Percentiles rank a stretch among this genome's conserved stretches.
phyloP scores from a whole-genome alignment of 92 coral and sea anemone species.

The Zoanthus sociatus region DNA sequence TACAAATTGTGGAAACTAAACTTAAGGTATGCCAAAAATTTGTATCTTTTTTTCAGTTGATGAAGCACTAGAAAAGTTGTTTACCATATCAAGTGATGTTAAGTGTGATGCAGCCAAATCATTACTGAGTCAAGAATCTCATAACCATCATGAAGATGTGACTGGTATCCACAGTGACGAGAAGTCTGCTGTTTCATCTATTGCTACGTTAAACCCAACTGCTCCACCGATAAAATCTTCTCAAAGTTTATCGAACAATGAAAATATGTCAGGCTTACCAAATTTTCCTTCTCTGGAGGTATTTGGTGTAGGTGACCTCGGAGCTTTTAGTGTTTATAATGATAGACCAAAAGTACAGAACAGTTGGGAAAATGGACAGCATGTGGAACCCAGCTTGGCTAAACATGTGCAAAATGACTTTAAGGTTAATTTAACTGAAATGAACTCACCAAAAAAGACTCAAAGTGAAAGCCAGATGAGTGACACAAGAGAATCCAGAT shows the following conservation, averaged over 20 bases:
- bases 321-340: neutral
- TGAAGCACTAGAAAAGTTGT: conserved; percentile 80
- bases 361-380: neutral
- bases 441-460: neutral
- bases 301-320: neutral
- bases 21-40: neutral
- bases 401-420: neutral
- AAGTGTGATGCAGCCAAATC: neutral
- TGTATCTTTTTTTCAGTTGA: conserved; percentile 66
- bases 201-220: neutral
- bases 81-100: conserved; percentile 51
- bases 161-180: neutral
- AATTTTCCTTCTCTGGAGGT: conserved; percentile 38
- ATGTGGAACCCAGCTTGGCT: neutral
- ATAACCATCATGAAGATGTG: neutral
- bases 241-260: neutral
- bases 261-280: conserved; percentile 11
- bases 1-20: too few species aligned
- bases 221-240: neutral
- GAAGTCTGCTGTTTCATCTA: neutral
- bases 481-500: neutral
- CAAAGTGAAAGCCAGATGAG: neutral
- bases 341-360: neutral
- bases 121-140: neutral
- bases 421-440: neutral